Conservation (phyloP, 2,113 vertebrate genomes). For the Strix uralensis region DNA sequence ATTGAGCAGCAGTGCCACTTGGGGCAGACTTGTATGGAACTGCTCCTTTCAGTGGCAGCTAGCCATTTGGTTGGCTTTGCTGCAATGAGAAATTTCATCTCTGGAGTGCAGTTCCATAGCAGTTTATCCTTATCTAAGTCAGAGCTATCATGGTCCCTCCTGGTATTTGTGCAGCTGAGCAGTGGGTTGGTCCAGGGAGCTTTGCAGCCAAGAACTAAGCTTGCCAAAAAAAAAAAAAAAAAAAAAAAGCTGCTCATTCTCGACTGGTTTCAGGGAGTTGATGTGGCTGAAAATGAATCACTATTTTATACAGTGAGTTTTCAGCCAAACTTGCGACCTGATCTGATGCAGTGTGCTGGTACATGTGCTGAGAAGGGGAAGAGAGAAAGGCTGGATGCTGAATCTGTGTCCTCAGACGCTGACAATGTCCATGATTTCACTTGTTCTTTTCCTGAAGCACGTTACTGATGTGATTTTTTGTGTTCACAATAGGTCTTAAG, state of each 20-base stretch:
- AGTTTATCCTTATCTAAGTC: neutral
- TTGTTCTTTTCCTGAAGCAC: neutral
- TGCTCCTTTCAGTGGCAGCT: neutral
- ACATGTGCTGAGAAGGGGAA: neutral
- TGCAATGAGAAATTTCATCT: neutral
- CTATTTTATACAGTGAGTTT: neutral
- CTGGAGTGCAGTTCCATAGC: neutral
- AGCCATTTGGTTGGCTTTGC: neutral
- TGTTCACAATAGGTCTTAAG: neutral
- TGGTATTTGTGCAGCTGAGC: slow-evolving; percentile 15
- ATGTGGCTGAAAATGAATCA: neutral
- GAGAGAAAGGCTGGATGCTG: neutral
- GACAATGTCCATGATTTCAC: neutral
- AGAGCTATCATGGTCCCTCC: neutral
- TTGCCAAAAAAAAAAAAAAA: neutral
- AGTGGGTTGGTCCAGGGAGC: neutral
- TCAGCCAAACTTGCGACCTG: neutral
- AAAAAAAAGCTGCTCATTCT: neutral
- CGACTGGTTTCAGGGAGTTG: neutral
- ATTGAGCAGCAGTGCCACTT: neutral
- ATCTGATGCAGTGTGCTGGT: neutral
- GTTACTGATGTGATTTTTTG: neutral
- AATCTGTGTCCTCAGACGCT: neutral
- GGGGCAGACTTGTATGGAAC: neutral
- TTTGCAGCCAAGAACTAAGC: slow-evolving; percentile 4